Evolutionary conservation across 2,797 vertebrate species (phyloP), one percentile per base, ranked within the genome.

Genomic region (Momotus momota): DNA sequence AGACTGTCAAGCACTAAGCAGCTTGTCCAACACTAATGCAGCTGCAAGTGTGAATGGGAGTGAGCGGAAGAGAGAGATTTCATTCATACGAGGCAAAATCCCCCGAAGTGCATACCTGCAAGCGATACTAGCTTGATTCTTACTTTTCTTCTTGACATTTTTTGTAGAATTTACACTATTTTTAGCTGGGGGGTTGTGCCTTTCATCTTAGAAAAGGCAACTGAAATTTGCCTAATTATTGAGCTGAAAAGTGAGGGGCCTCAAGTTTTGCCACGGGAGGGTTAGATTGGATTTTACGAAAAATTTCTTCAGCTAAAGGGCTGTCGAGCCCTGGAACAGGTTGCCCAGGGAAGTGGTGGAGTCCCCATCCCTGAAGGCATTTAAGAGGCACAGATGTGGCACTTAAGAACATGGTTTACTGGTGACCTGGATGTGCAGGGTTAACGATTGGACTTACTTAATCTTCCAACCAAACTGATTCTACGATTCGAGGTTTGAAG

Each of bases 1-100:
- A 91, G 73, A 54, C 55, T 88, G 77, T 62, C 77, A 88, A 55
- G 52, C 71, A 84, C 52, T 88, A 66, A 94, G 91, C 62, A 75
- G 85, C 61, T 87, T 81, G 51, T 5, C 60, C 52, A 71, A 71
- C 52, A 81, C 33, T 81, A 22, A 13, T 10, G 58, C 10, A 93
- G 78, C 29, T 90, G 2, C 33, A 86, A 86, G 52, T 25, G 73
- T 71, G 71, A 94, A 84, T 6, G 52, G 38, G 17, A 93, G 20
- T 46, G 17, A 91, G 20, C 49, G 54, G 89, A 29, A 57, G n/a
- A 84, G 85, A 91, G 72, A 92, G 55, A 66, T 61, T 93, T 94
- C 90, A 91, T 86, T 90, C 90, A 91, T 62, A 86, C 33, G 64
- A 67, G 45, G 35, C 65, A 90, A 88, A 73, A 77, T 46, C 19